Conservation (phyloP, 2,797 vertebrate species). For the Eidolon dupreanum region DNA sequence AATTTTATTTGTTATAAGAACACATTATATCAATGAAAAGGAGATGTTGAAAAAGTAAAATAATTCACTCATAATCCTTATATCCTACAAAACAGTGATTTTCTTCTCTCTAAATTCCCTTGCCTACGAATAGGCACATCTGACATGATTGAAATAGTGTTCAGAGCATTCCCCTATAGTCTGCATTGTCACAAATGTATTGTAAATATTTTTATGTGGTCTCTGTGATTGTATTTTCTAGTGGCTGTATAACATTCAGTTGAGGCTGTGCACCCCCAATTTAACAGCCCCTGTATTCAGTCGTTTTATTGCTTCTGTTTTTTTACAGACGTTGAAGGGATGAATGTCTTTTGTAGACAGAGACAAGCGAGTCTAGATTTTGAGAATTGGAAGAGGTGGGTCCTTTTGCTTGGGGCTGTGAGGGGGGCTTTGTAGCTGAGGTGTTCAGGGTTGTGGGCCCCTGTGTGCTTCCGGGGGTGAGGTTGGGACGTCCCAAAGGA, state of each 20-base stretch:
- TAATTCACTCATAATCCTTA: neutral
- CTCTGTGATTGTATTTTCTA: neutral
- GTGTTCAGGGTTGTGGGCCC: neutral
- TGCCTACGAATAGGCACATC: neutral
- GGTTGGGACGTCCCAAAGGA: too few relatives aligned
- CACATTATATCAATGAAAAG: neutral
- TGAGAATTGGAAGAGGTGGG: neutral
- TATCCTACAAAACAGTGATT: neutral
- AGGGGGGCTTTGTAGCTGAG: neutral
- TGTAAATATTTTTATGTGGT: neutral
- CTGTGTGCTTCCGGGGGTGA: neutral
- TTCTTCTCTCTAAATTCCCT: neutral
- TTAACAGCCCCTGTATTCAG: neutral
- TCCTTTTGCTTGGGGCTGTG: neutral
- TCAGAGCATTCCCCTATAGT: neutral
- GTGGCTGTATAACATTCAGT: neutral
- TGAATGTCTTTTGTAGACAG: neutral
- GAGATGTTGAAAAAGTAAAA: neutral
- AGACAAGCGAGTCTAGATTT: neutral
- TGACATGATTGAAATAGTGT: neutral
- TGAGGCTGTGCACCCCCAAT: neutral
- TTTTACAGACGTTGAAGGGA: neutral
- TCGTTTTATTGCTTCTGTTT: neutral
- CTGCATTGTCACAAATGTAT: neutral
- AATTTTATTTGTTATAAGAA: slow-evolving; percentile 10